Evolutionary conservation across 2,888 invertebrate genomes (phyloP), one percentile per base, ranked within the genome.

Genomic region (Zygogramma bicolorata): DNA sequence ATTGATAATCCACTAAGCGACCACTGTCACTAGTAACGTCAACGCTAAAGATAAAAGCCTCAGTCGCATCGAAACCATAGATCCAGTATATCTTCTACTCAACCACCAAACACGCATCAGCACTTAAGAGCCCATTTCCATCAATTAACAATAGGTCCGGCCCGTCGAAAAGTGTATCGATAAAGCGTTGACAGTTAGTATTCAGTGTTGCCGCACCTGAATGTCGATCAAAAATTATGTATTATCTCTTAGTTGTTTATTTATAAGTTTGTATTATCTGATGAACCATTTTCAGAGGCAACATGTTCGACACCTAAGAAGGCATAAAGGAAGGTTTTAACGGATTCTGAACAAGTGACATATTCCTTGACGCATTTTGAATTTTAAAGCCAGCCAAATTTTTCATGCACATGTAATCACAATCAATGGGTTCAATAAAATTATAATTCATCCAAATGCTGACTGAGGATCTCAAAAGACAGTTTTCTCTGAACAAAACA

Each of bases 61-160:
- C 61, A 13, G 40, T 61, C 40, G 40, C 6, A 18, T n/a, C 25
- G 63, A 46, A 63, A 63, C 68, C 66, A 71, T 74, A 71, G 68
- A 71, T 68, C 71, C 63, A 65, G 63, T 70, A 71, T 74, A 67
- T 65, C 29, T 29, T 38, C 57, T 61, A 68, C 74, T 70, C 61
- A n/a, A 58, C 59, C 15, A 60, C 49, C 60, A 71, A 78, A 78
- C 78, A 78, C 60, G 77, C 70, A 77, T 77, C 72, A 71, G 77
- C 77, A 78, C 77, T 78, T 78, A 78, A 74, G 29, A 53, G 59
- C 65, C 71, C 69, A 73, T 74, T 75, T 74, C 76, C 78, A 78
- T 76, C 78, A 77, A 78, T 78, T 75, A 78, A 62, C 29, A 58
- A 66, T 65, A 60, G 66, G n/a, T 46, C 69, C 5, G 63, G 18